phyloP scores from a whole-genome alignment of 2,113 vertebrate genomes.

The Ivindomyrus marchei region DNA sequence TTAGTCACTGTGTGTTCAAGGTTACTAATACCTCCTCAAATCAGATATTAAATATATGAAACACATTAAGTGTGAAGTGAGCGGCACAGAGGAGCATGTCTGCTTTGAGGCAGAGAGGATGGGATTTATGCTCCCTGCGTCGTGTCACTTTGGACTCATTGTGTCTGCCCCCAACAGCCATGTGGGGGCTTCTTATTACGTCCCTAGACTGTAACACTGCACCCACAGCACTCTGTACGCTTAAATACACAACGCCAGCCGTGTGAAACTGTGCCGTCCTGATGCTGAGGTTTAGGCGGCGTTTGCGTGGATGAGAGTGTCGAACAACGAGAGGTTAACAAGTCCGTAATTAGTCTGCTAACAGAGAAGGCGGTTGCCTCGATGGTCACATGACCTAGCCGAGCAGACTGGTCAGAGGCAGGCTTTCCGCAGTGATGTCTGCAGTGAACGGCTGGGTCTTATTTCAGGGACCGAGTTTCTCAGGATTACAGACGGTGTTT shows the following conservation, averaged over 20 bases:
- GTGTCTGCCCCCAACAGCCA: background rate
- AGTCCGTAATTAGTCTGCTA: background rate
- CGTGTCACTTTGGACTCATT: background rate
- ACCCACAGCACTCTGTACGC: background rate
- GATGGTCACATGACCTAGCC: background rate
- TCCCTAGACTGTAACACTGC: background rate
- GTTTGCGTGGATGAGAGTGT: background rate
- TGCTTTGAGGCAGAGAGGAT: slow-evolving; percentile 27
- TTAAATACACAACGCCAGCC: background rate
- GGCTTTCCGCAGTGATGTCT: background rate
- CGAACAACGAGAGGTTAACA: background rate
- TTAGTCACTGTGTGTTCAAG: slow-evolving; percentile 51
- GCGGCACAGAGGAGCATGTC: slow-evolving; percentile 52
- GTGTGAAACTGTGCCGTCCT: background rate
- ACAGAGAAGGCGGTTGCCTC: background rate
- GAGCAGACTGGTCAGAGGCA: background rate
- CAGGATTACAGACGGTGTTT: background rate
- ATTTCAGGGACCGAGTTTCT: background rate
- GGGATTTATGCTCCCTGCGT: background rate
- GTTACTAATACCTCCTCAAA: slow-evolving; percentile 56
- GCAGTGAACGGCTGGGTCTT: background rate
- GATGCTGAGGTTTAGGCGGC: background rate
- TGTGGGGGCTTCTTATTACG: background rate
- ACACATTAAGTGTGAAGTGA: slow-evolving; percentile 46
- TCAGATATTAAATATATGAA: slow-evolving; percentile 57